Percentiles rank a stretch among this genome's conserved stretches.
These are phyloP conservation scores for Calephelis nemesis DNA, from an alignment of 1,140 invertebrate species.

Conservation along the genomic window DNA sequence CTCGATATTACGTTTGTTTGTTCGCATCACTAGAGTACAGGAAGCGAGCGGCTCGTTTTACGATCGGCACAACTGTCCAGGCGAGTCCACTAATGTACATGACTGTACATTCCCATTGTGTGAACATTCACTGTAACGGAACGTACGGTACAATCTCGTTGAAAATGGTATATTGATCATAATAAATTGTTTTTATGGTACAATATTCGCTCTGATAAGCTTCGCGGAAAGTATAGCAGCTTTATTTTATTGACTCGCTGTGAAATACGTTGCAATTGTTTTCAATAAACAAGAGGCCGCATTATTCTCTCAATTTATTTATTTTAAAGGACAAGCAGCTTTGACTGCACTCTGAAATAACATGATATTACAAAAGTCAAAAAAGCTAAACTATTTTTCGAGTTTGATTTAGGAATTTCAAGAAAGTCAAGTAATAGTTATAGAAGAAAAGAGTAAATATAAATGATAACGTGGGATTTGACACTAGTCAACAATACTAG, in stretches of 20 bases:
- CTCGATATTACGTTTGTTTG: no score
- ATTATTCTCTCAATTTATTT: not conserved
- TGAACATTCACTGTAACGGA: constrained; percentile 19
- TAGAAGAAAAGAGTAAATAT: no score
- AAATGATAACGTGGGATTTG: no score
- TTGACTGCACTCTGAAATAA: no score
- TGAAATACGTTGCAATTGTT: constrained; percentile 12
- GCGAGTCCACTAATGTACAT: constrained; percentile 17
- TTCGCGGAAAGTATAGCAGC: constrained; percentile 10
- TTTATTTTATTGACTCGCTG: constrained; percentile 8
- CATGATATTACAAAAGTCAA: no score
- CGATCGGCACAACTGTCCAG: constrained; percentile 14
- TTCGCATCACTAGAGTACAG: constrained; percentile 6
- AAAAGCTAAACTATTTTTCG: no score
- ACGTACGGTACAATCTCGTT: constrained; percentile 18
- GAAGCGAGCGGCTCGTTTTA: constrained; percentile 11
- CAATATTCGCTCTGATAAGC: constrained; percentile 19
- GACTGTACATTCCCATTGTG: constrained; percentile 18
- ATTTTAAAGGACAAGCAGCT: not conserved
- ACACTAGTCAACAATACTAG: no score
- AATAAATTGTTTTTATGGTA: constrained; percentile 19
- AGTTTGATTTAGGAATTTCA: no score
- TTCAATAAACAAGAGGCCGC: constrained; percentile 4
- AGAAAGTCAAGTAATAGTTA: no score
- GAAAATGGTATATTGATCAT: constrained; percentile 16